These are phyloP conservation scores for Drosophila nasuta DNA, from an alignment of 1,140 invertebrate genomes.

Conservation along the genomic window DNA sequence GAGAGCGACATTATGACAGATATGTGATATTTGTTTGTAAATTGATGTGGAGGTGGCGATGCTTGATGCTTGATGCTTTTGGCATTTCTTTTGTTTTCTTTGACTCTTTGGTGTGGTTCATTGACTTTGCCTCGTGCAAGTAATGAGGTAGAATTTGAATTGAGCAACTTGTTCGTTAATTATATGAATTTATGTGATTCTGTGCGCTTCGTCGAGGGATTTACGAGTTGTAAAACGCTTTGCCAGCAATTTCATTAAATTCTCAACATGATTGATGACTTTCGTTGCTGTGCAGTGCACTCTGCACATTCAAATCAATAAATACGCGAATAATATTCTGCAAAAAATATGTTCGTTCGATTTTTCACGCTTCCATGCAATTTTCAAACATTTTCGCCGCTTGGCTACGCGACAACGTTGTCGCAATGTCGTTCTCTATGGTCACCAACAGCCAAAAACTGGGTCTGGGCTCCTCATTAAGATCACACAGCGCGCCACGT, in stretches of 20 bases:
- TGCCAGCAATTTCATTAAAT: slow-evolving; percentile 64
- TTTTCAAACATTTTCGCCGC: slow-evolving; percentile 64
- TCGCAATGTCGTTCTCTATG: slow-evolving; percentile 5
- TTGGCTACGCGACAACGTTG: slow-evolving; percentile 23
- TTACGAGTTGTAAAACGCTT: slow-evolving; percentile 73
- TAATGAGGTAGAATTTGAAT: slow-evolving; percentile 64
- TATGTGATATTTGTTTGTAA: slow-evolving; percentile 41
- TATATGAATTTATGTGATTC: slow-evolving; percentile 60
- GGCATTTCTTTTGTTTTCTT: slow-evolving; percentile 48
- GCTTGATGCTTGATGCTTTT: not conserved
- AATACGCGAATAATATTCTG: slow-evolving; percentile 45
- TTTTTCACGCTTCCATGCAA: slow-evolving; percentile 82
- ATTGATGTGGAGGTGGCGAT: slow-evolving; percentile 19
- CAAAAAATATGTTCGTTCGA: slow-evolving; percentile 66
- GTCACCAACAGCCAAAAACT: slow-evolving; percentile 1
- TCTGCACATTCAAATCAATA: slow-evolving; percentile 57
- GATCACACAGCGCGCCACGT: slow-evolving; percentile 71
- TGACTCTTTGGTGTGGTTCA: slow-evolving; percentile 39
- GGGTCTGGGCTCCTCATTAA: slow-evolving; percentile 63
- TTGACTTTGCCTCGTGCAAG: slow-evolving; percentile 60
- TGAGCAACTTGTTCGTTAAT: slow-evolving; percentile 47
- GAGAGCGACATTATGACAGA: slow-evolving; percentile 7
- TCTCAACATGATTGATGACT: slow-evolving; percentile 70
- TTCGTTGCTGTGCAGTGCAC: slow-evolving; percentile 10
- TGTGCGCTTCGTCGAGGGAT: slow-evolving; percentile 47